phyloP scores from a whole-genome alignment of 2,888 invertebrate species.

The Lasiommata megera region DNA sequence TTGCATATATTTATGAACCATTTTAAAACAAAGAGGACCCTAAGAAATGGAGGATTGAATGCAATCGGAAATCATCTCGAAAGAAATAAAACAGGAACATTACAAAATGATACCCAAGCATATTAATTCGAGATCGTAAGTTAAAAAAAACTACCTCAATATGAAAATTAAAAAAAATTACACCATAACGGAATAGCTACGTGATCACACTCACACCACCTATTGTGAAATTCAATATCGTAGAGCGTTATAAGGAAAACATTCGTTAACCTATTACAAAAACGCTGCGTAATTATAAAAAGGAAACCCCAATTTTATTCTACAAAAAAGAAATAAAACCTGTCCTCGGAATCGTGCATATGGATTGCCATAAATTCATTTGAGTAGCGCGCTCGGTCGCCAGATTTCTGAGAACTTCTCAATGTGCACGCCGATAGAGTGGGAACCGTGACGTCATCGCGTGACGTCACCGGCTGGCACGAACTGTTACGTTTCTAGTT shows the following conservation, averaged over 20 bases:
- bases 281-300: slow-evolving; percentile 15
- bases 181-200: slow-evolving; percentile 13
- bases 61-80: too few species aligned
- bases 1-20: too few species aligned
- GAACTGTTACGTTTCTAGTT: slow-evolving; percentile 49
- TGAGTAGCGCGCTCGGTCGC: slow-evolving; percentile 43
- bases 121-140: background rate
- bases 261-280: slow-evolving; percentile 1
- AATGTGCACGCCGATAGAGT: slow-evolving; percentile 39
- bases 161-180: background rate
- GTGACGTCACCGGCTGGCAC: slow-evolving; percentile 63
- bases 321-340: slow-evolving; percentile 17
- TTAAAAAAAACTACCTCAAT: background rate
- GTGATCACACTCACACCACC: slow-evolving; percentile 24
- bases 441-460: slow-evolving; percentile 50
- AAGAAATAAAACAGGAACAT: too few species aligned
- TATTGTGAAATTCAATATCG: slow-evolving; percentile 11
- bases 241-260: slow-evolving; percentile 17
- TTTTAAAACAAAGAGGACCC: too few species aligned
- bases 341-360: slow-evolving; percentile 22
- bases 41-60: too few species aligned
- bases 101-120: background rate
- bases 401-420: slow-evolving; percentile 53
- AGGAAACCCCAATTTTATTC: slow-evolving; percentile 12
- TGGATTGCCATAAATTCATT: slow-evolving; percentile 32